phyloP scores from a whole-genome alignment of 1,140 invertebrate genomes.

The Fopius arisanus region DNA sequence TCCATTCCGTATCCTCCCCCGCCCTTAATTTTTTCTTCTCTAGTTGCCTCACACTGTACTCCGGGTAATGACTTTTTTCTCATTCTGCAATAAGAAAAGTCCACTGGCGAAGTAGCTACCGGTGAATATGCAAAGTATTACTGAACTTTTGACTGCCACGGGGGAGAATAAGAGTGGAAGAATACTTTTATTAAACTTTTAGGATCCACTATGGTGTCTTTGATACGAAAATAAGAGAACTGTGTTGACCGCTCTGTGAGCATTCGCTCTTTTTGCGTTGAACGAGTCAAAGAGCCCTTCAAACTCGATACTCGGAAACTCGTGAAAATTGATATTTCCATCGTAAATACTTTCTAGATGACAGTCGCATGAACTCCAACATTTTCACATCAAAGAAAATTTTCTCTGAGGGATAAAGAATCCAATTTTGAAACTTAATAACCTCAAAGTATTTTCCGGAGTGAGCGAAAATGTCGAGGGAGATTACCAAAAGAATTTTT shows the following conservation, averaged over 20 bases:
- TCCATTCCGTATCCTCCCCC: neutral
- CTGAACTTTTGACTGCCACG: neutral
- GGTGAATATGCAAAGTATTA: conserved; percentile 8
- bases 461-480: too few relatives aligned
- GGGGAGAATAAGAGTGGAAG: neutral
- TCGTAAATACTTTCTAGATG: too few relatives aligned
- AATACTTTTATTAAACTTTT: conserved; percentile 2
- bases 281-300: neutral
- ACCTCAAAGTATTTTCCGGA: too few relatives aligned
- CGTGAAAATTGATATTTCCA: too few relatives aligned
- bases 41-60: neutral
- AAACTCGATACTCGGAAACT: neutral
- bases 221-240: neutral
- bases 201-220: neutral
- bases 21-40: neutral
- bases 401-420: too few relatives aligned
- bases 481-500: too few relatives aligned
- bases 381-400: too few relatives aligned
- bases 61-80: conserved; percentile 3
- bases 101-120: neutral
- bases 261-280: neutral
- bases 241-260: neutral
- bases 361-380: too few relatives aligned
- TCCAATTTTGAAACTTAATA: too few relatives aligned
- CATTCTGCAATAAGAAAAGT: neutral